Base-by-base conservation (phyloP, 1,140 invertebrate species). In the Scaptodrosophila lebanonensis region DNA sequence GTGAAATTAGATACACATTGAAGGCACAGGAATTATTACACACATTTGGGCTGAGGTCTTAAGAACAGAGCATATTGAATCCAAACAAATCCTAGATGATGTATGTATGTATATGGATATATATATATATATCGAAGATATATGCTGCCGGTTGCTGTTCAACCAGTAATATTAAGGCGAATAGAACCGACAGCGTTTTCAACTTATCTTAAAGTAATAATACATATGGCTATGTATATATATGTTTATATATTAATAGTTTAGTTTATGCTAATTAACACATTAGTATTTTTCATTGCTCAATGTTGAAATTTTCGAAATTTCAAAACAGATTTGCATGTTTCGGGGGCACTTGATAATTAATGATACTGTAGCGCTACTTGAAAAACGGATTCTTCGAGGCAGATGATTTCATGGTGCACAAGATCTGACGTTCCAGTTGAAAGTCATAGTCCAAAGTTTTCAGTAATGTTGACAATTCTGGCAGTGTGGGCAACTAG, bases 351-450 rank as follows among this genome's bases (percentile, higher is more conserved):
- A 63, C 32, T 33, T 18, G 5, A 4, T 44, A 9, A 2, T 12
- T 27, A 7, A 29, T 33, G 18, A 17, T 8, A 29, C n/a, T 13
- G 16, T 32, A 15, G n/a, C n/a, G n/a, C 42, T 75, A 86, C 51
- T 86, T 82, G 56, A 86, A 87, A 45, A 87, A 87, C 18, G 85
- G 85, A 84, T 87, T 87, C 51, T 83, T 86, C 4, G 84, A 86
- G 17, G 84, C 83, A 18, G 84, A 77, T 3, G 84, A 85, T 66
- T 87, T 87, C 67, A 85, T 87, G 27, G 85, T 87, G 65, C 85
- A 87, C 17, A 87, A 59, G 13, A 79, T 86, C 64, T 87, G 85
- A 32, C 86, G 84, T 30, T 87, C 86, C 50, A 87, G 48, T 53
- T 87, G 85, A 57, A 87, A 87, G 59, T 86, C 84, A 64, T 87